Conservation (phyloP, 64 coral and sea anemone species). For the Platygyra sinensis region DNA sequence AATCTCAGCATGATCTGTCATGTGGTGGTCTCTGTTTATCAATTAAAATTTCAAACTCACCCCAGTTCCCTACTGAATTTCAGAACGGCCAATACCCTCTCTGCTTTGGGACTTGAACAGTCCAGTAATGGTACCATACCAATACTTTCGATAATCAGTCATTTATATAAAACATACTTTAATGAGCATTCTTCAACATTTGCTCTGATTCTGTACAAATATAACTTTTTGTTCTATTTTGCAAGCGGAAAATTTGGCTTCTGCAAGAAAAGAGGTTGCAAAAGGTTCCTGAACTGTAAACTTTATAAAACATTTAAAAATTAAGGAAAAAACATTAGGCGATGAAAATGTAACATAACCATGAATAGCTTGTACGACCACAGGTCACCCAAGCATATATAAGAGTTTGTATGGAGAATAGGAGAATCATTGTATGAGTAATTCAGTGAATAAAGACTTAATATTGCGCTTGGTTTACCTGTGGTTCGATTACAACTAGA, state of each 20-base stretch:
- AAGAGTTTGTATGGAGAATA: too few relatives aligned
- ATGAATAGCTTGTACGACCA: not conserved
- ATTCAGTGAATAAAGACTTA: too few relatives aligned
- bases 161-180: constrained; percentile 8
- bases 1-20: too few relatives aligned
- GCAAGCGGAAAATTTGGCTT: not conserved
- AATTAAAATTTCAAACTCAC: too few relatives aligned
- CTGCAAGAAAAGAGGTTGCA: not conserved
- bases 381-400: too few relatives aligned
- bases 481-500: not conserved
- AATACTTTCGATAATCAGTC: not conserved
- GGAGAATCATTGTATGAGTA: too few relatives aligned
- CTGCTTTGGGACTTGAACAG: too few relatives aligned
- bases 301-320: not conserved
- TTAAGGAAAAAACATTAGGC: not conserved
- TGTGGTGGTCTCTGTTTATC: too few relatives aligned
- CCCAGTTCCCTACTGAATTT: too few relatives aligned
- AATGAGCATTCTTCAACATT: constrained; percentile 9
- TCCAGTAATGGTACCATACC: not conserved
- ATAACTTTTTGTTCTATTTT: constrained; percentile 19
- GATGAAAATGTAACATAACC: not conserved
- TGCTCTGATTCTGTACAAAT: constrained; percentile 15
- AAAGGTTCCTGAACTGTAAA: not conserved
- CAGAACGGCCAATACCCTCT: too few relatives aligned
- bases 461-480: too few relatives aligned